A percentile compares a stretch with the other conserved stretches of the same genome.
phyloP scores from a whole-genome alignment of 1,140 invertebrate genomes.

The Drosophila kikkawai region DNA sequence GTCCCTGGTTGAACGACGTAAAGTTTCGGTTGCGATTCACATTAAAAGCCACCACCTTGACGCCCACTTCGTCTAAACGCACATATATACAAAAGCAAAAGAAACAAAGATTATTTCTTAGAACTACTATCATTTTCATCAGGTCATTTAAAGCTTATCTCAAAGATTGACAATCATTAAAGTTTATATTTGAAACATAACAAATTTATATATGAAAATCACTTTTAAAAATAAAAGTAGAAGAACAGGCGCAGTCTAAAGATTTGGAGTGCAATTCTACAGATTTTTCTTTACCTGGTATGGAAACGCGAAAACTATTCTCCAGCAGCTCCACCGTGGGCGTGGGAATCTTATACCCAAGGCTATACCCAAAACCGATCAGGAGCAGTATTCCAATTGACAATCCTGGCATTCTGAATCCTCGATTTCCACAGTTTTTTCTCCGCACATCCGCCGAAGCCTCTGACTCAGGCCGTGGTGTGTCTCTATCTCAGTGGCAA shows the following conservation, averaged over 20 bases:
- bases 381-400: conserved; percentile 21
- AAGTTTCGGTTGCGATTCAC: conserved; percentile 77
- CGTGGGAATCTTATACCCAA: conserved; percentile 57
- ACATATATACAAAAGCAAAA: neutral
- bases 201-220: neutral
- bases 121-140: neutral
- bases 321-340: conserved; percentile 52
- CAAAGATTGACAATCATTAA: neutral
- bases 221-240: neutral
- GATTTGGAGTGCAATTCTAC: neutral
- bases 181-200: neutral
- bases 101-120: neutral
- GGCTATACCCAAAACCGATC: neutral
- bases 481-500: conserved; percentile 26
- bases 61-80: conserved; percentile 61
- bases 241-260: neutral
- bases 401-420: conserved; percentile 23
- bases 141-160: neutral
- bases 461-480: conserved; percentile 37
- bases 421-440: neutral
- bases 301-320: conserved; percentile 70
- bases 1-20: conserved; percentile 64
- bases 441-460: conserved; percentile 16
- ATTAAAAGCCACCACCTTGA: conserved; percentile 75
- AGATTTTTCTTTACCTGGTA: conserved; percentile 59